Conservation (phyloP, 2,888 invertebrate species). For the Nebria brevicollis region DNA sequence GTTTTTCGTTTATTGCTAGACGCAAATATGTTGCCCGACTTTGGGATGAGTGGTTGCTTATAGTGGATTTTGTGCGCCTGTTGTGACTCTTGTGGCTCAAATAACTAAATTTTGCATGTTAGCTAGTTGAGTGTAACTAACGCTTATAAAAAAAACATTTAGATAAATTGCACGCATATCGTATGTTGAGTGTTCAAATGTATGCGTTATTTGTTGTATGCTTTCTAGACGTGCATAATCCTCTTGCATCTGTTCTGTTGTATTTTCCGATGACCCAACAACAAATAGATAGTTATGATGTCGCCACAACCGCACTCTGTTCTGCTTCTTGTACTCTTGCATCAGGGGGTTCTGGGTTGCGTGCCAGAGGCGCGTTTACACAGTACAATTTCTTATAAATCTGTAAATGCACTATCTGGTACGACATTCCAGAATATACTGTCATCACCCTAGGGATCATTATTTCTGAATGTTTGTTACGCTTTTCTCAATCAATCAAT, state of each 20-base stretch:
- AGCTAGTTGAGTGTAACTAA: no score
- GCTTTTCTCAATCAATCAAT: slow-evolving; percentile 2
- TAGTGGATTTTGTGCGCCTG: no score
- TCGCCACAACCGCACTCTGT: background rate
- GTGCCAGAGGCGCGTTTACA: slow-evolving; percentile 99
- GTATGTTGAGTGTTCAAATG: no score
- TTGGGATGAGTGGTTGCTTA: no score
- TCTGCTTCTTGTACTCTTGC: background rate
- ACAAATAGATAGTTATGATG: no score
- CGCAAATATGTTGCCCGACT: background rate
- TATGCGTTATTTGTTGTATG: no score
- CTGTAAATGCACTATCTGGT: slow-evolving; percentile 99
- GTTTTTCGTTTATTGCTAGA: background rate
- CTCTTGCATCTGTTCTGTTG: no score
- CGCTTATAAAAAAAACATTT: no score
- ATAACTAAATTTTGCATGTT: no score
- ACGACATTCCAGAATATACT: slow-evolving; percentile 88
- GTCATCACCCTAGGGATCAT: slow-evolving; percentile 55
- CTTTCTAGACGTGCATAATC: background rate
- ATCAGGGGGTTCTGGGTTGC: slow-evolving; percentile 77
- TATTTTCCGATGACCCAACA: background rate
- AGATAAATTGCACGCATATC: no score
- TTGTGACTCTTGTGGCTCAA: no score
- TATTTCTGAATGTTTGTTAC: background rate
- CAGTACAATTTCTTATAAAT: slow-evolving; percentile 62